These are phyloP conservation scores for Hydractinia echinata DNA, from an alignment of 30 jellyfish, hydroid and myxozoan species.

Conservation along the genomic window DNA sequence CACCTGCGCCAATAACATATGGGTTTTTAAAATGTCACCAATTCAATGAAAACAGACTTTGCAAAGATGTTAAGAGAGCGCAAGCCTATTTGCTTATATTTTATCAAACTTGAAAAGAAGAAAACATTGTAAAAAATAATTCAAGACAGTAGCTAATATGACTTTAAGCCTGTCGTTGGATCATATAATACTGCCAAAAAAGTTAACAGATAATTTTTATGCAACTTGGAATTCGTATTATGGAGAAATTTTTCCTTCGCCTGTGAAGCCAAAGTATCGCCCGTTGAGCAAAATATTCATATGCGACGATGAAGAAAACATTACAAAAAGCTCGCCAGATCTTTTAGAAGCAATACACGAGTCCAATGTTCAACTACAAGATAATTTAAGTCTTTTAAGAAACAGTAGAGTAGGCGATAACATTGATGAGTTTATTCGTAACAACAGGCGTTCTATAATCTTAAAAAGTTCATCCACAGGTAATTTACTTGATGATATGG, in stretches of 20 bases:
- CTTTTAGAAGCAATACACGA: conserved; percentile 6
- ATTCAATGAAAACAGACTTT: too few species aligned
- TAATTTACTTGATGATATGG: conserved; percentile 23
- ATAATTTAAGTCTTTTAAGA: background rate
- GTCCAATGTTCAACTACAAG: conserved; percentile 4
- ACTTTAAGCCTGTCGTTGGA: conserved; percentile 5
- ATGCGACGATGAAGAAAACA: conserved; percentile 1
- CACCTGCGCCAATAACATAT: too few species aligned
- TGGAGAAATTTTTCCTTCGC: conserved; percentile 25
- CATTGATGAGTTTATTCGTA: conserved; percentile 32
- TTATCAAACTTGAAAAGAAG: too few species aligned
- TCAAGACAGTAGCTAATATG: background rate
- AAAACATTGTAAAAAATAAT: too few species aligned
- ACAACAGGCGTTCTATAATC: background rate
- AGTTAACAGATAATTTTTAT: conserved; percentile 24
- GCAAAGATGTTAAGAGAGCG: too few species aligned
- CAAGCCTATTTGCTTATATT: too few species aligned
- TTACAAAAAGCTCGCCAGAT: conserved; percentile 28
- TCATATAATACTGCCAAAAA: conserved; percentile 26
- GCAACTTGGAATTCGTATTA: conserved; percentile 25
- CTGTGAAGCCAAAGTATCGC: conserved; percentile 30
- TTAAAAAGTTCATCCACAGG: conserved; percentile 13
- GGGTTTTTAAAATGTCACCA: too few species aligned
- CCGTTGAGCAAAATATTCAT: conserved; percentile 22
- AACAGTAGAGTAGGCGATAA: conserved; percentile 28